These are phyloP conservation scores for Pachycephus smyrnensis DNA, from an alignment of 2,888 invertebrate genomes.

Conservation along the genomic window DNA sequence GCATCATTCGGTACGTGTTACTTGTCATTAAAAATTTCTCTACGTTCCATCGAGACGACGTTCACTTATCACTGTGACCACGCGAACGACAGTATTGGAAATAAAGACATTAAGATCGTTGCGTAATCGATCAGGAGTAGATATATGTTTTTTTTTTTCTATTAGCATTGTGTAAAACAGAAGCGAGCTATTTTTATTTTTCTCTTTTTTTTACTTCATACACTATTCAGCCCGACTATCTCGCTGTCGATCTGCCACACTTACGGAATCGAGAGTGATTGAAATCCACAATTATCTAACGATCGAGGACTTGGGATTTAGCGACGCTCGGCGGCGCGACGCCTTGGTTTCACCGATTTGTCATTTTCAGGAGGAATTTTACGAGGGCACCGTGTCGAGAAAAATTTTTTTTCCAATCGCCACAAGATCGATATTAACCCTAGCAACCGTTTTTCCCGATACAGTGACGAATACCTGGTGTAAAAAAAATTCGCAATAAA, in stretches of 20 bases:
- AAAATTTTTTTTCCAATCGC: neutral
- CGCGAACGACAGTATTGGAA: neutral
- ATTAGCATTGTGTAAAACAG: neutral
- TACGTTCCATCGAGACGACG: neutral
- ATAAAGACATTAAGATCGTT: neutral
- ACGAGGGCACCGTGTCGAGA: neutral
- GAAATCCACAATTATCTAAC: neutral
- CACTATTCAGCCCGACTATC: neutral
- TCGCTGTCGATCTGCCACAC: neutral
- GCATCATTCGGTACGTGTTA: too few species aligned
- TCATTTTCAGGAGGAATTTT: neutral
- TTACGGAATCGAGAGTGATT: neutral
- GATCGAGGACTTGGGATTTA: neutral
- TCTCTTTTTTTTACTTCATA: neutral
- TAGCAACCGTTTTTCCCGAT: neutral
- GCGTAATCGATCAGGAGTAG: neutral
- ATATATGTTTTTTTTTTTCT: neutral
- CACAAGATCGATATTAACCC: neutral
- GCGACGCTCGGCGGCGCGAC: neutral
- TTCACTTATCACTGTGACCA: too few species aligned
- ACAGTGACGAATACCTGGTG: neutral
- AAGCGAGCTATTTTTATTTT: too few species aligned
- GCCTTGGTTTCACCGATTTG: neutral
- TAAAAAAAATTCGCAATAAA: neutral
- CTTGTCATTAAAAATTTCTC: neutral